Evolutionary conservation across 2,797 vertebrate species (phyloP).

Genomic region (Cossypha polioptera): DNA sequence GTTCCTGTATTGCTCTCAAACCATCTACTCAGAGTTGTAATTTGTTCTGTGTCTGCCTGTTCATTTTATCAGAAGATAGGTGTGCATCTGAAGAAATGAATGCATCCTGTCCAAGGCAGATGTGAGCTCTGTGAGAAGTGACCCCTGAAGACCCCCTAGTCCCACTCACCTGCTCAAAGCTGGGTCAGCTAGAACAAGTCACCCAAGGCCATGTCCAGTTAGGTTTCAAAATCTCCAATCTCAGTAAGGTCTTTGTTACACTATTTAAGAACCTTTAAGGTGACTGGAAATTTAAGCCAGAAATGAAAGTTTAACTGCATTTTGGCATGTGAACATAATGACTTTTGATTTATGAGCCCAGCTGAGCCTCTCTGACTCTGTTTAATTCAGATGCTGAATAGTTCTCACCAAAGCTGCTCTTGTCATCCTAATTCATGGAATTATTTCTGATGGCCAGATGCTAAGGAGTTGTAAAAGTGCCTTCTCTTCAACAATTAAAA

Average conservation of each 20-base stretch:
- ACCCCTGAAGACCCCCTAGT: background rate
- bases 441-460: constrained; percentile 6
- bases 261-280: background rate
- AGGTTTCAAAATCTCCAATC: background rate
- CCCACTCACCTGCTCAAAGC: background rate
- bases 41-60: background rate
- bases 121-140: background rate
- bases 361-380: background rate
- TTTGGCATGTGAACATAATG: background rate
- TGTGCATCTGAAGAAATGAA: background rate
- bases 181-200: background rate
- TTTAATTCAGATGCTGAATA: background rate
- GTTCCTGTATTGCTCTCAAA: background rate
- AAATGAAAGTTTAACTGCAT: background rate
- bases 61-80: background rate
- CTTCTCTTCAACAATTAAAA: background rate
- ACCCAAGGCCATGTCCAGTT: background rate
- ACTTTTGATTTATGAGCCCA: background rate
- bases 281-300: background rate
- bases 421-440: background rate
- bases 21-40: background rate
- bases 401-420: background rate
- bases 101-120: background rate
- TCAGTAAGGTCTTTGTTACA: background rate
- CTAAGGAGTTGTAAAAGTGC: background rate